phyloP scores from a whole-genome alignment of 2,113 vertebrate species.

The Urocolius indicus region DNA sequence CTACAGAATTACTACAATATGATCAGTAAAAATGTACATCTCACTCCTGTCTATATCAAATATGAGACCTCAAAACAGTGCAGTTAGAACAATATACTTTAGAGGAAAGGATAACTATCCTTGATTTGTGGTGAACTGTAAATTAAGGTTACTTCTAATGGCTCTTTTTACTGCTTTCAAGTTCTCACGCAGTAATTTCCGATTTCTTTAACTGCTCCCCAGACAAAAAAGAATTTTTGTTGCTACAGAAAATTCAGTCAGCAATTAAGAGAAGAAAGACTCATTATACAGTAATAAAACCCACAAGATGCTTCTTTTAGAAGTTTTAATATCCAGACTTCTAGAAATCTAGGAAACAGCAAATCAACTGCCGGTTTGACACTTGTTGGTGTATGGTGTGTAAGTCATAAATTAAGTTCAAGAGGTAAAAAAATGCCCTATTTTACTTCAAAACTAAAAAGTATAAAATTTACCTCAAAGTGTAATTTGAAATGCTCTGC shows the following conservation, averaged over 20 bases:
- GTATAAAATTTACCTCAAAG: background rate
- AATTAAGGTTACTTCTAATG: background rate
- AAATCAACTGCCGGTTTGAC: background rate
- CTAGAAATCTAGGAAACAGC: slow-evolving; percentile 5
- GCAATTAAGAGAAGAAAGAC: background rate
- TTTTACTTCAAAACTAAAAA: background rate
- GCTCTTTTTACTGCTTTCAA: background rate
- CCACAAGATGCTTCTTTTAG: background rate
- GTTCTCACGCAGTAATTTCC: background rate
- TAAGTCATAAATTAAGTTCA: background rate
- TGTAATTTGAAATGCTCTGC: background rate
- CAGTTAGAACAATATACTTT: background rate
- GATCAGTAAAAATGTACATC: background rate
- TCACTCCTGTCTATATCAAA: background rate
- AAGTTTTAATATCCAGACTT: background rate
- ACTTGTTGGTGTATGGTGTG: background rate
- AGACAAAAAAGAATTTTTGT: background rate
- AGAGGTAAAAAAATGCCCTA: background rate
- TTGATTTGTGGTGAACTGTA: background rate
- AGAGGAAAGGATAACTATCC: background rate
- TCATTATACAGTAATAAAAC: background rate
- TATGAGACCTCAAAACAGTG: background rate
- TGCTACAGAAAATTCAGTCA: background rate
- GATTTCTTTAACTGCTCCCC: background rate
- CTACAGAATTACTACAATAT: background rate